phyloP scores from a whole-genome alignment of 1,140 invertebrate genomes.

The Diachasmimorpha longicaudata region DNA sequence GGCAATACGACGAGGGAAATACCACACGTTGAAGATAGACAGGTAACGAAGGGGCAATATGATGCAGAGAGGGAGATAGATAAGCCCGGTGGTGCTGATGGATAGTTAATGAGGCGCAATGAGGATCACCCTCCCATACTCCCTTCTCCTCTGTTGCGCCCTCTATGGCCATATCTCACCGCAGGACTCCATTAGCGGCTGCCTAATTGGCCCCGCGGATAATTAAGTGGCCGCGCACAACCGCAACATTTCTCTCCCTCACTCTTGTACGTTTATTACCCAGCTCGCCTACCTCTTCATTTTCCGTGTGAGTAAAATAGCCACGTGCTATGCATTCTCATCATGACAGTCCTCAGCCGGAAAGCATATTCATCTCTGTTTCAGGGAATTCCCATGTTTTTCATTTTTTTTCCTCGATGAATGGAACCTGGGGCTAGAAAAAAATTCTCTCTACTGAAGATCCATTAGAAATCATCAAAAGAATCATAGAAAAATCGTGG shows the following conservation, averaged over 20 bases:
- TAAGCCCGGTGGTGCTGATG: slow-evolving; percentile 34
- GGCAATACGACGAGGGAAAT: too few species aligned
- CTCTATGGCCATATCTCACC: slow-evolving; percentile 33
- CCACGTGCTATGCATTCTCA: neutral
- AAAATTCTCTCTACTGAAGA: too few species aligned
- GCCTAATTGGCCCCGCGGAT: slow-evolving; percentile 38
- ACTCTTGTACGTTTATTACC: neutral
- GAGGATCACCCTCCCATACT: slow-evolving; percentile 28
- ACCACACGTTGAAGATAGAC: neutral
- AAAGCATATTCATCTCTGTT: too few species aligned
- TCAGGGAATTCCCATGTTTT: too few species aligned
- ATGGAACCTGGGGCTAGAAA: too few species aligned
- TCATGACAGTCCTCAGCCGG: too few species aligned
- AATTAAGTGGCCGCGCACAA: slow-evolving; percentile 32
- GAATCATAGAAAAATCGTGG: too few species aligned
- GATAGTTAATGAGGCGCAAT: slow-evolving; percentile 39
- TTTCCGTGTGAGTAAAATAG: neutral
- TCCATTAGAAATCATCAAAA: too few species aligned
- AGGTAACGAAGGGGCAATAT: neutral
- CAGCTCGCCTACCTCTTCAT: neutral
- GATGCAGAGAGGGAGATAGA: neutral
- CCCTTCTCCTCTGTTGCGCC: slow-evolving; percentile 3
- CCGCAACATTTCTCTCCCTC: slow-evolving; percentile 23
- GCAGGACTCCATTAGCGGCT: slow-evolving; percentile 37
- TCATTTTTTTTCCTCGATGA: too few species aligned